phyloP scores from a whole-genome alignment of 1,140 invertebrate genomes.

The Zaprionus tsacasi region DNA sequence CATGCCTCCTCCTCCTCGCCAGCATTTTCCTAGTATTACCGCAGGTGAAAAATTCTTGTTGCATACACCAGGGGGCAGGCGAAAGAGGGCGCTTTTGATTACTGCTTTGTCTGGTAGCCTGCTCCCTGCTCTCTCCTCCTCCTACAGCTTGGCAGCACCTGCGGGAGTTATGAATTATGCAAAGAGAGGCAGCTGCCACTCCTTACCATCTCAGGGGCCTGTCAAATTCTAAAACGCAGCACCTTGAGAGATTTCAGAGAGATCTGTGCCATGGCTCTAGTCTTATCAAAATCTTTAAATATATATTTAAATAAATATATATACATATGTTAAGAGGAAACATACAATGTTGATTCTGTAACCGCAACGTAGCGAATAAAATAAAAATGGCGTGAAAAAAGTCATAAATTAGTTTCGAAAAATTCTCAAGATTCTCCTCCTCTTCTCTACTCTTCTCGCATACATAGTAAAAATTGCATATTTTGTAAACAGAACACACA shows the following conservation, averaged over 20 bases:
- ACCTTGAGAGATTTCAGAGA: slow-evolving; percentile 12
- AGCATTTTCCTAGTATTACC: slow-evolving; percentile 47
- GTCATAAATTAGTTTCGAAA: slow-evolving; percentile 76
- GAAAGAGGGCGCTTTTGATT: slow-evolving; percentile 44
- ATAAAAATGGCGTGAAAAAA: slow-evolving; percentile 57
- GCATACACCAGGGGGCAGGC: slow-evolving; percentile 70
- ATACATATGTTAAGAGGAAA: background rate
- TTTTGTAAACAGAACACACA: slow-evolving; percentile 50
- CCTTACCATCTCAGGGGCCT: slow-evolving; percentile 24
- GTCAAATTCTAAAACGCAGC: slow-evolving; percentile 54
- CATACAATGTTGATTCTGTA: slow-evolving; percentile 17
- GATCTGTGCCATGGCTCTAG: slow-evolving; percentile 14
- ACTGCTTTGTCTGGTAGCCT: slow-evolving; percentile 24
- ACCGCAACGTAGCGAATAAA: slow-evolving; percentile 51
- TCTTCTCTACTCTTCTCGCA: background rate
- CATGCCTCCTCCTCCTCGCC: background rate
- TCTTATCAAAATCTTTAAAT: slow-evolving; percentile 30
- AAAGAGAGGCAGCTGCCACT: slow-evolving; percentile 45
- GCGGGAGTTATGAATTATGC: slow-evolving; percentile 80
- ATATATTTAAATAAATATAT: slow-evolving; percentile 15
- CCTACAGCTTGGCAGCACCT: slow-evolving; percentile 42
- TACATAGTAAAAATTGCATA: slow-evolving; percentile 56
- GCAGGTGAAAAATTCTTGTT: slow-evolving; percentile 59
- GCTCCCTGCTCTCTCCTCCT: slow-evolving; percentile 4
- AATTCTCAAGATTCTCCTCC: slow-evolving; percentile 62